These are phyloP conservation scores for Asteroscopus sphinx DNA, from an alignment of 2,888 invertebrate genomes.

Conservation along the genomic window DNA sequence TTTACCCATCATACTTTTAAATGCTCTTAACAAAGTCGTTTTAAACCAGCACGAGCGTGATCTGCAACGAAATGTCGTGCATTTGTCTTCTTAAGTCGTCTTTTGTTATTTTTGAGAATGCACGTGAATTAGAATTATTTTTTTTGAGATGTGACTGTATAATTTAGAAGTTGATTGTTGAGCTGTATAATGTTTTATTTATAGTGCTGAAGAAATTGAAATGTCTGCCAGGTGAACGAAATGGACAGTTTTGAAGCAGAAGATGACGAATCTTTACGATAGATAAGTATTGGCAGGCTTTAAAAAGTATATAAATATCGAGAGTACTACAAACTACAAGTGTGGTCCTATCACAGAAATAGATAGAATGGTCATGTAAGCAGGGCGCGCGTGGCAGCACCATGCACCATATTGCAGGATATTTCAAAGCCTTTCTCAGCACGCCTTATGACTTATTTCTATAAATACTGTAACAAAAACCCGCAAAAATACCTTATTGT, in stretches of 20 bases:
- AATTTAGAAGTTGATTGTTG: background rate
- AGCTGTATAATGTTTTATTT: constrained; percentile 41
- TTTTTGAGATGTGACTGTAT: constrained; percentile 19
- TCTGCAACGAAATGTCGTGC: constrained; percentile 50
- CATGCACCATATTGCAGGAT: too few species aligned
- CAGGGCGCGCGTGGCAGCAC: too few species aligned
- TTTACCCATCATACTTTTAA: constrained; percentile 66
- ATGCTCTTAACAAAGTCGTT: constrained; percentile 66
- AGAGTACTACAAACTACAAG: too few species aligned
- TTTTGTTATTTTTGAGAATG: constrained; percentile 39
- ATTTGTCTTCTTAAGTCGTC: constrained; percentile 40
- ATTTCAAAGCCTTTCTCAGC: too few species aligned
- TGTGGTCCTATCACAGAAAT: too few species aligned
- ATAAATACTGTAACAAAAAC: too few species aligned
- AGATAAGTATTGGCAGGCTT: too few species aligned
- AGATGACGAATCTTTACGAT: too few species aligned
- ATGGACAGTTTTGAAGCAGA: constrained; percentile 3
- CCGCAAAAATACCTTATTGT: too few species aligned
- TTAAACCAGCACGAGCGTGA: constrained; percentile 60
- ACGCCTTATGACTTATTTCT: too few species aligned
- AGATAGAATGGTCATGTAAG: too few species aligned
- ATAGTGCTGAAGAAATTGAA: constrained; percentile 19
- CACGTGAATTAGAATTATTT: constrained; percentile 45
- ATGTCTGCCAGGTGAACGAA: constrained; percentile 1
- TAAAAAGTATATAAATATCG: too few species aligned